Evolutionary conservation across 2,888 invertebrate genomes (phyloP).

Genomic region (Trissolcus brochymenae): DNA sequence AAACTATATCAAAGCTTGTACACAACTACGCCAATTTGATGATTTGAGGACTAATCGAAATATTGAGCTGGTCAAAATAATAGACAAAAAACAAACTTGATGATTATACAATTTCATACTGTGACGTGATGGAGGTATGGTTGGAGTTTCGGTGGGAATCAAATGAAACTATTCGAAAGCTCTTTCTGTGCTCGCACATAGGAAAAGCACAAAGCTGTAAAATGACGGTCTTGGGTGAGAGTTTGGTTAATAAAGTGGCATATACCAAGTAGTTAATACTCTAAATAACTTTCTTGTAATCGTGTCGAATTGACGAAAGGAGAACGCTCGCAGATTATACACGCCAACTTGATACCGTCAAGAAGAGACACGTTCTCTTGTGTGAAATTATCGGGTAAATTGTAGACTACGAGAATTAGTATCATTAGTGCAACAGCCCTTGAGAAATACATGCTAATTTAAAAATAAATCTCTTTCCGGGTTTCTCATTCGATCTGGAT

Average conservation of each 20-base stretch:
- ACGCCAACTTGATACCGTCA: neutral
- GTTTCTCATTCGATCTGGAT: neutral
- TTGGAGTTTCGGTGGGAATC: conserved; percentile 15
- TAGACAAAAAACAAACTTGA: conserved; percentile 28
- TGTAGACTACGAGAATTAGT: conserved; percentile 1
- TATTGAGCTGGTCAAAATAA: neutral
- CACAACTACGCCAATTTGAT: too few relatives aligned
- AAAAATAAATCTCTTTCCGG: neutral
- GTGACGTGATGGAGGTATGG: conserved; percentile 8
- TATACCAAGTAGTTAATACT: conserved; percentile 25
- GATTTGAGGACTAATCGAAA: too few relatives aligned
- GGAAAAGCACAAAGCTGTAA: conserved; percentile 16
- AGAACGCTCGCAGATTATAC: conserved; percentile 17
- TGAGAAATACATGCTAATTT: conserved; percentile 3
- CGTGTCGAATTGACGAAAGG: conserved; percentile 31
- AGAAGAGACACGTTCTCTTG: neutral
- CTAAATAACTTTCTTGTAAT: conserved; percentile 35
- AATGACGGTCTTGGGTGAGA: conserved; percentile 16
- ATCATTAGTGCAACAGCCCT: neutral
- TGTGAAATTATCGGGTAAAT: neutral
- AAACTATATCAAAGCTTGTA: too few relatives aligned
- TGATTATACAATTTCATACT: conserved; percentile 15
- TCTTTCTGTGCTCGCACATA: conserved; percentile 9
- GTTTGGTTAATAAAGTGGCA: conserved; percentile 34
- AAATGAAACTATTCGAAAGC: conserved; percentile 23